phyloP scores from a whole-genome alignment of 2,113 vertebrate species.

The Taxidea taxus region DNA sequence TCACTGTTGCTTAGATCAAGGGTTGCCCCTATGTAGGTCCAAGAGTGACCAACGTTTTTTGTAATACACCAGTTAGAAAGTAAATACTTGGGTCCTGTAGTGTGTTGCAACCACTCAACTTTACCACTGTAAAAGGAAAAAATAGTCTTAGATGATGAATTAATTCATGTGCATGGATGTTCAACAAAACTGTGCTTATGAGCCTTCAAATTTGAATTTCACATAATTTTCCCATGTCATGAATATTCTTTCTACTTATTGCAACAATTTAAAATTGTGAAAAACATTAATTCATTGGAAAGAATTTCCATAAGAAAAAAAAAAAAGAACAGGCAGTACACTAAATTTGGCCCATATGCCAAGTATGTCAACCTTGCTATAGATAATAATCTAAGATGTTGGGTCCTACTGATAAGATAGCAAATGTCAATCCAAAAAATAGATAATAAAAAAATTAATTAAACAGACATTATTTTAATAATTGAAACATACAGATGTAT shows the following conservation, averaged over 20 bases:
- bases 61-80: background rate
- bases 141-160: background rate
- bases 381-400: background rate
- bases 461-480: background rate
- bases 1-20: background rate
- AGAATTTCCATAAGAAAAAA: background rate
- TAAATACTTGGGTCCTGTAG: background rate
- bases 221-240: background rate
- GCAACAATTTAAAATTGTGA: background rate
- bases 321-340: background rate
- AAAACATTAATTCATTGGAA: background rate
- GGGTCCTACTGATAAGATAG: background rate
- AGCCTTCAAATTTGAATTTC: background rate
- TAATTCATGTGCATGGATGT: background rate
- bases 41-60: background rate
- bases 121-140: background rate
- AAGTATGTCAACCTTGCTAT: background rate
- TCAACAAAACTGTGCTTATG: background rate
- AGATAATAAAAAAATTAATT: too few relatives aligned
- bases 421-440: background rate
- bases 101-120: background rate
- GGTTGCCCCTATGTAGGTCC: background rate
- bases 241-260: background rate
- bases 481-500: background rate
- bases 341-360: background rate